Evolutionary conservation across 1,140 invertebrate species (phyloP).

Genomic region (Musca vetustissima): DNA sequence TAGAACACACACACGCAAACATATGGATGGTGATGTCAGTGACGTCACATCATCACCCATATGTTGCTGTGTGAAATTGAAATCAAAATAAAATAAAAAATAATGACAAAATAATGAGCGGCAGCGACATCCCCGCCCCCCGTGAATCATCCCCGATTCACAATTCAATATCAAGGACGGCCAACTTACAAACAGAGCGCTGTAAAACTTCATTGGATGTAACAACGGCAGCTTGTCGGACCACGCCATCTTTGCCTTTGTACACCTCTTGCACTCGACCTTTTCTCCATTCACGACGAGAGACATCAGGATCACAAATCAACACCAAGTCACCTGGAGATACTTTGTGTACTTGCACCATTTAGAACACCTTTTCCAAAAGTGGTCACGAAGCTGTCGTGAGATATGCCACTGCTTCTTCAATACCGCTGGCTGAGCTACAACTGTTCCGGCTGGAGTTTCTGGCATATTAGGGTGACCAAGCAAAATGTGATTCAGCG

Average conservation of each 20-base stretch:
- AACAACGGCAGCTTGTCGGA: background rate
- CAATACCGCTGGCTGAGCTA: background rate
- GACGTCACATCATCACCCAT: too few relatives aligned
- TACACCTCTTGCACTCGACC: slow-evolving; percentile 11
- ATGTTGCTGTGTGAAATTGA: too few relatives aligned
- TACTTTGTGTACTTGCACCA: slow-evolving; percentile 14
- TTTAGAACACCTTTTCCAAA: slow-evolving; percentile 29
- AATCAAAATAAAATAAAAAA: too few relatives aligned
- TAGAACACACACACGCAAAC: too few relatives aligned
- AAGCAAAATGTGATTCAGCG: slow-evolving; percentile 25
- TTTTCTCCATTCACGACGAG: slow-evolving; percentile 5
- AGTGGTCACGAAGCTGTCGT: slow-evolving; percentile 11
- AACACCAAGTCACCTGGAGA: background rate
- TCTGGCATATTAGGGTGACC: slow-evolving; percentile 2
- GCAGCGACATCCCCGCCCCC: too few relatives aligned
- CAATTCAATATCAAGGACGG: slow-evolving; percentile 12
- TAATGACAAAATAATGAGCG: too few relatives aligned
- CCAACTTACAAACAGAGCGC: slow-evolving; percentile 6
- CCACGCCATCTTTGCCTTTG: background rate
- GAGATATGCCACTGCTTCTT: slow-evolving; percentile 17
- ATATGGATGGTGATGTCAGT: too few relatives aligned
- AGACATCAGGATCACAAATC: slow-evolving; percentile 3
- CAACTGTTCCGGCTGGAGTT: background rate
- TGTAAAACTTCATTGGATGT: background rate
- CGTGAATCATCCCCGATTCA: slow-evolving; percentile 6